Evolutionary conservation across 2,797 vertebrate species (phyloP).

Genomic region (Scyliorhinus canicula): DNA sequence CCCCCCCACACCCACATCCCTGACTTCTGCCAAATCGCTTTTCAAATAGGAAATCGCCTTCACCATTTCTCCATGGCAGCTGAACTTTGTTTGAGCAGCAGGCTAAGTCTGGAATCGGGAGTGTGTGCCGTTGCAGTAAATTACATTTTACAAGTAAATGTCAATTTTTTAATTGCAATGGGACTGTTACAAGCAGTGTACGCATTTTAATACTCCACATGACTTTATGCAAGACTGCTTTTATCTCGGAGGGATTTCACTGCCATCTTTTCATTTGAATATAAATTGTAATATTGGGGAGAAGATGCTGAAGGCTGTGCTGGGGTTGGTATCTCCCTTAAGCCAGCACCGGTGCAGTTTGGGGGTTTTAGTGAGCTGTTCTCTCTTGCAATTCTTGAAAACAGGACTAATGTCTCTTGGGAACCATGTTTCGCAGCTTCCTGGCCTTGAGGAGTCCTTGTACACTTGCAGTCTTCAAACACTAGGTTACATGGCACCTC

Average conservation of each 20-base stretch:
- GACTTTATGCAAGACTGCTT: neutral
- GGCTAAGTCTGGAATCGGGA: neutral
- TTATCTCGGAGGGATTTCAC: neutral
- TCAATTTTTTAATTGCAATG: neutral
- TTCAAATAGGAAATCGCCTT: no score
- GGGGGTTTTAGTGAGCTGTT: neutral
- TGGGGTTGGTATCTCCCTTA: neutral
- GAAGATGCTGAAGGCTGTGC: neutral
- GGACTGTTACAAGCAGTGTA: neutral
- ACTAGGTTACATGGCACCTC: neutral
- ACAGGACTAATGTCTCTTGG: neutral
- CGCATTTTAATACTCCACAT: neutral
- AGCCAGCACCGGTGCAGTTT: neutral
- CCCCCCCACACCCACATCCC: no score
- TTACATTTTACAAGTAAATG: neutral
- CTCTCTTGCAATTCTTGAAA: neutral
- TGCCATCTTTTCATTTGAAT: neutral
- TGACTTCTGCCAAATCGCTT: no score
- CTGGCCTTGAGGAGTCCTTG: neutral
- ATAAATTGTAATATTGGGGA: neutral
- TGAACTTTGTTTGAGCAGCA: neutral
- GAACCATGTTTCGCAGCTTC: neutral
- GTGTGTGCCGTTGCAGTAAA: neutral
- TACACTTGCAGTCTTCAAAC: neutral
- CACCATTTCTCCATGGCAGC: neutral